Base-by-base conservation (phyloP, 2,888 invertebrate species). In the Thelaira solivaga region DNA sequence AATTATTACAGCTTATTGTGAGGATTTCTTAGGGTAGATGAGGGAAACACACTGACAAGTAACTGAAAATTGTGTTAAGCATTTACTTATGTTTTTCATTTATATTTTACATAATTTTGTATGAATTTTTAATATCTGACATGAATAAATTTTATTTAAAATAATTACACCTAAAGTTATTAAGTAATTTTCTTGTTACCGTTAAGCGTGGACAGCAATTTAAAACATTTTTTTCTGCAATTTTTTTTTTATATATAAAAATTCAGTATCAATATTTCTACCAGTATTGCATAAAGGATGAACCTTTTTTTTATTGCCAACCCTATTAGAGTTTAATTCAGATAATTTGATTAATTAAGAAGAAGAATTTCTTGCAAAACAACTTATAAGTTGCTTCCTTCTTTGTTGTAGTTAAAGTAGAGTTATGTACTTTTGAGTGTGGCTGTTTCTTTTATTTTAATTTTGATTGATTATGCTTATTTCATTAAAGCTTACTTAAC, bases 121-220 rank as follows among this genome's bases (percentile, higher is more conserved):
- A 71, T 74, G 61, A 65, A 61, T 74, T 62, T 43, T 1, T n/a
- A 24, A 29, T 10, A 47, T 45, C 43, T 69, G 13, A 55, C 53
- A 47, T 67, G 47, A 39, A 49, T 69, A 49, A 62, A 57, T 67
- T n/a, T 61, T 78, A 49, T 45, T 69, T 41, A 67, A 69, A 62
- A 57, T 68, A 73, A 53, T 73, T 13, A 49, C 49, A 68, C 36
- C 43, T 43, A 55, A 39, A 55, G 18, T 65, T 71, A 76, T 73
- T 77, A 73, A 77, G 77, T 59, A 64, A 77, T 77, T 77, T 77
- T 64, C 73, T 68, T 77, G 57, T 73, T 77, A 51, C 41, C 61
- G 16, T 62, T 72, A 67, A 65, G 2, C 18, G 24, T 11, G 31
- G 7, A 31, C 1, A 16, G 36, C 4, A 13, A 47, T 26, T 5